Evolutionary conservation across 2,797 vertebrate genomes (phyloP), one percentile per base, ranked within the genome.

Genomic region (Schizopygopsis malacanthus): DNA sequence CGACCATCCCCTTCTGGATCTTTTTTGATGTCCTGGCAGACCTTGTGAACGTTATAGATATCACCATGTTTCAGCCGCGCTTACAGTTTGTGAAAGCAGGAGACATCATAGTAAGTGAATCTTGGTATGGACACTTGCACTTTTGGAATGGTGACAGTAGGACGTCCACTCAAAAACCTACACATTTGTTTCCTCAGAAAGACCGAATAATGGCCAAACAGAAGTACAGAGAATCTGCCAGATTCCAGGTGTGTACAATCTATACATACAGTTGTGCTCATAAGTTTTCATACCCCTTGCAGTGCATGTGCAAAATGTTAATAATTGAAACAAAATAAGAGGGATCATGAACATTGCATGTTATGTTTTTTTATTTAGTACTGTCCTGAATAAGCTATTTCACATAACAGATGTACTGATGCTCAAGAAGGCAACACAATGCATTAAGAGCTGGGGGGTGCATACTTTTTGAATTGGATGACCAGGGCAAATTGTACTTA

Each of bases 11-110:
- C 4, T 96, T 90, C 80, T 99, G 97, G 97, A 20, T 97, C 16
- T 9, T 50, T 7, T 28, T 86, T 0, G 98, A 99, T 71, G 0
- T 93, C 4, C 13, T 96, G 0, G 95, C 94, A 25, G 98, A 99
- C 47, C 0, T 94, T 2, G 91, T 97, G 82, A 97, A 96, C 73
- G 4, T 97, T 0, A 88, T 95, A 0, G 97, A 99, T 89, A 91
- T 97, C 11, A 0, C 96, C 0, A 0, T 97, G n/a, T 97, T 98
- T 94, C 97, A 98, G 85, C 96, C 97, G 0, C 93, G 97, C 77
- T 92, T 97, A 28, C 95, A 97, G 87, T 98, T 97, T 84, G 88
- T 98, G 90, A 96, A 81, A 95, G 95, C 92, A 12, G 98, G 97
- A 88, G 96, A 98, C 87, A 95, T 97, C 78, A 95, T 98, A 65